Conservation (phyloP, 2,113 vertebrate species). For the Toxostoma redivivum region DNA sequence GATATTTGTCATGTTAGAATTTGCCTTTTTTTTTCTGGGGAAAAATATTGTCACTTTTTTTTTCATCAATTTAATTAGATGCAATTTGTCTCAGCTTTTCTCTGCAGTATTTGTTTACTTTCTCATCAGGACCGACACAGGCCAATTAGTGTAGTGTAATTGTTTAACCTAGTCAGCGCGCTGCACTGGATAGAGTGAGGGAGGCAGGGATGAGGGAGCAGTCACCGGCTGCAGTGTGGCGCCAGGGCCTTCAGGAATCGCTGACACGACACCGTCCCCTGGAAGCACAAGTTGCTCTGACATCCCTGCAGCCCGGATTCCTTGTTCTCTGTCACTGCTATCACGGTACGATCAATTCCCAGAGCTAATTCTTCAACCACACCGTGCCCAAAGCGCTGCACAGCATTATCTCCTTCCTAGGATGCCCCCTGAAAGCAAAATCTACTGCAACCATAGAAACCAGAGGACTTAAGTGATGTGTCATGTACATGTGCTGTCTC, state of each 20-base stretch:
- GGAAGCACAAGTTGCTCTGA: conserved; percentile 44
- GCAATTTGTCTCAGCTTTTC: conserved; percentile 87
- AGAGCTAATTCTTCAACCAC: conserved; percentile 55
- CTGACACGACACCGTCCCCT: conserved; percentile 18
- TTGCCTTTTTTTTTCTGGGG: conserved; percentile 8
- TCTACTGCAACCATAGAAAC: conserved; percentile 60
- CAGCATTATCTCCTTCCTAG: conserved; percentile 49
- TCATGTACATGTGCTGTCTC: conserved; percentile 52
- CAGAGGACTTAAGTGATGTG: conserved; percentile 56
- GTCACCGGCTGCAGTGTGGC: neutral
- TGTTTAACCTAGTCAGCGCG: conserved; percentile 79
- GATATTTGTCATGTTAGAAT: conserved; percentile 13
- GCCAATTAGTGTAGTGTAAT: conserved; percentile 91
- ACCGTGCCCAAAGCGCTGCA: conserved; percentile 26
- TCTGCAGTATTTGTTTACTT: conserved; percentile 87
- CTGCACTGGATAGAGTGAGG: neutral
- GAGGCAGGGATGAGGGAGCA: conserved; percentile 22
- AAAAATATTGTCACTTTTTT: conserved; percentile 61
- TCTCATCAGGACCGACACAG: conserved; percentile 86
- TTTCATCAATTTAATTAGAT: conserved; percentile 87
- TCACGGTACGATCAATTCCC: conserved; percentile 47
- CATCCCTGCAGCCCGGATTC: conserved; percentile 27
- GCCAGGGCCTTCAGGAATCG: conserved; percentile 22
- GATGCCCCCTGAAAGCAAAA: conserved; percentile 61
- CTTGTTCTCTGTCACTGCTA: conserved; percentile 61